Conservation (phyloP, 2,113 vertebrate genomes). For the Zootoca vivipara region DNA sequence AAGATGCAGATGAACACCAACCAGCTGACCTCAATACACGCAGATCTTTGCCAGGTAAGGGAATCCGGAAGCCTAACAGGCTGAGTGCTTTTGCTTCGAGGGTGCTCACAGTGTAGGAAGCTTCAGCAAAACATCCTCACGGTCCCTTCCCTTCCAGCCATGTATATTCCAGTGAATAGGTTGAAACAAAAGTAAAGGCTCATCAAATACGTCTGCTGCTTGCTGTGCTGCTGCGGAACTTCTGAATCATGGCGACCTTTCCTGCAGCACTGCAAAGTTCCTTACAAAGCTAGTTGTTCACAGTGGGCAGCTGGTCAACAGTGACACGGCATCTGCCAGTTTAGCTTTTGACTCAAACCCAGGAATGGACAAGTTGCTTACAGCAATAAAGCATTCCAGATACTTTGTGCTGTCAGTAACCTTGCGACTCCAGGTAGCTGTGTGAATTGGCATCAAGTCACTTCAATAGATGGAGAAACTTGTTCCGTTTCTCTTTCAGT, state of each 20-base stretch:
- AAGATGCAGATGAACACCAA: slow-evolving; percentile 99
- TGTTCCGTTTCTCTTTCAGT: background rate
- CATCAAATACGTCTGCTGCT: background rate
- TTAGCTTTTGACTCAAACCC: slow-evolving; percentile 47
- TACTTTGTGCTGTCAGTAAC: background rate
- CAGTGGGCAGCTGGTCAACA: slow-evolving; percentile 9
- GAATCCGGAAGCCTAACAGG: background rate
- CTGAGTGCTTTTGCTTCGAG: background rate
- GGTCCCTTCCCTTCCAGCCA: background rate
- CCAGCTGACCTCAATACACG: slow-evolving; percentile 99
- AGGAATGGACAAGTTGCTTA: background rate
- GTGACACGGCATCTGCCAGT: slow-evolving; percentile 15
- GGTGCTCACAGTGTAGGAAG: background rate
- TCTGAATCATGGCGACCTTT: background rate
- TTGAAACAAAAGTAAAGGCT: background rate
- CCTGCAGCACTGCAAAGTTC: slow-evolving; percentile 6
- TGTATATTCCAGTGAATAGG: background rate
- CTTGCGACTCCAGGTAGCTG: slow-evolving; percentile 15
- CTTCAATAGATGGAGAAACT: background rate
- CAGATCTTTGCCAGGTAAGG: slow-evolving; percentile 98
- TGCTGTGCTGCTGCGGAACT: slow-evolving; percentile 2
- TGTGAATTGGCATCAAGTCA: background rate
- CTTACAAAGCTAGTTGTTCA: background rate
- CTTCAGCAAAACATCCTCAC: fast-evolving
- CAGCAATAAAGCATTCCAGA: background rate